Evolutionary conservation across 2,888 invertebrate species (phyloP), one percentile per base, ranked within the genome.

Genomic region (Steinernema hermaphroditum): DNA sequence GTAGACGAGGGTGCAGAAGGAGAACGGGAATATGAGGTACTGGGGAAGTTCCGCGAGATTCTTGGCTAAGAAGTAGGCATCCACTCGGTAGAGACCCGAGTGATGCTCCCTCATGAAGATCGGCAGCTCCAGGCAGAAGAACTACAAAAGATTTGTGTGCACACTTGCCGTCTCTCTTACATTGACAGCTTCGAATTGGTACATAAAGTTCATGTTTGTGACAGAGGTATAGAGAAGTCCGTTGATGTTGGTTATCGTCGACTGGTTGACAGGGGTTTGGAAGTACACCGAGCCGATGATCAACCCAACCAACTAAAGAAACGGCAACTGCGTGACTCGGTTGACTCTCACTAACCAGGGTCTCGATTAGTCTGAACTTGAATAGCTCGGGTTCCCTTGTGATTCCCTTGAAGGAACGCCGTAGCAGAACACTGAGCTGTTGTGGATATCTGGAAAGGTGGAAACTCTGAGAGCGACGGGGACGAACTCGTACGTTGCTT

Each of bases 121-220:
- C 0, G 94, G 93, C 49, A 94, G 89, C 87, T 96, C 95, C 0
- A 92, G 90, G 82, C 93, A 93, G 87, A 95, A 94, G 34, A 93
- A 92, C 94, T 94, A 54, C 12, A 77, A 70, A 8, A 16, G 91
- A 68, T 57, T 4, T 12, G 34, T 14, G 2, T 37, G 37, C 4
- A 37, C 37, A 37, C 37, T 12, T n/a, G n/a, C n/a, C n/a, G n/a
- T n/a, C 6, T 37, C 37, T 37, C 22, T 19, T 27, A 27, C 62
- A 70, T 37, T 27, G 68, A 62, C 27, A 14, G 62, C 19, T 69
- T 94, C 93, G 86, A 94, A 78, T 27, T 78, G 80, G 50, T 71
- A 49, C 86, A 93, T 93, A 88, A 96, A 95, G 2, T 94, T 94
- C 92, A 94, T 93, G 86, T 93, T 94, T n/a, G 93, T 93, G 69